phyloP scores from a whole-genome alignment of 2,888 invertebrate species.

The Bruchidius siliquastri region DNA sequence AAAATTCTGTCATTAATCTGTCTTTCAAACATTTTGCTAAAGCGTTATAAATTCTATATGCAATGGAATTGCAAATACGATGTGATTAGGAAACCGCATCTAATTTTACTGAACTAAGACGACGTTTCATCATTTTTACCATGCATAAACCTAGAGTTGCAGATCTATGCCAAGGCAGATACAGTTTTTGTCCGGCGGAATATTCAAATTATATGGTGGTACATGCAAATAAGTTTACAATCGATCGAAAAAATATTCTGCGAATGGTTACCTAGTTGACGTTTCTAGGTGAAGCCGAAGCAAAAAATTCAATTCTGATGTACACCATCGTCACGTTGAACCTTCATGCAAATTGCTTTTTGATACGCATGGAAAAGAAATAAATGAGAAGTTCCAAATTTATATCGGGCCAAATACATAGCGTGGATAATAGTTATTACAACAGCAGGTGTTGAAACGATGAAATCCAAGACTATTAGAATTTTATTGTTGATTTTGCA shows the following conservation, averaged over 20 bases:
- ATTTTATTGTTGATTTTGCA: background rate
- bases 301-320: background rate
- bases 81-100: too few species aligned
- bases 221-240: background rate
- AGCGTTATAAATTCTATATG: too few species aligned
- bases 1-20: too few species aligned
- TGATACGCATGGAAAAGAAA: background rate
- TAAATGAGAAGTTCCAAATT: background rate
- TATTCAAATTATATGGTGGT: background rate
- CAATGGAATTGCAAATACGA: too few species aligned
- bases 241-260: background rate
- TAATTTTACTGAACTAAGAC: background rate
- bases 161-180: background rate
- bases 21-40: too few species aligned
- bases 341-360: background rate
- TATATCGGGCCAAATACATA: background rate
- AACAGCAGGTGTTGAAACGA: background rate
- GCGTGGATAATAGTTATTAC: background rate
- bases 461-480: background rate
- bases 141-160: background rate
- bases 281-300: background rate
- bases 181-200: background rate
- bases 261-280: background rate
- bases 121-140: background rate
- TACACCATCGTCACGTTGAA: background rate